Conservation (phyloP, 1,140 invertebrate species). For the Trachymyrmex septentrionalis region DNA sequence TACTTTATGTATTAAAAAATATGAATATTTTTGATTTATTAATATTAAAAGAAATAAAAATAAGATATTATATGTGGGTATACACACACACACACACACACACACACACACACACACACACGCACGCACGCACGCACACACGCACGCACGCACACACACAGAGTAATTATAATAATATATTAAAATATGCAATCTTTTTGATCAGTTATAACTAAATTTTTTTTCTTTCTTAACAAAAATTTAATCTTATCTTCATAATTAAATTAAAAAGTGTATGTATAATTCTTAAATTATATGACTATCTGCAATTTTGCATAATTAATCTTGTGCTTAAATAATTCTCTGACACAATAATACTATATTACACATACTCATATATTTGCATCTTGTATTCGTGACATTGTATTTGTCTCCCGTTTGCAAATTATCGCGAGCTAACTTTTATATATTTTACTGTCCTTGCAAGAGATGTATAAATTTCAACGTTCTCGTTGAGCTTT, state of each 20-base stretch:
- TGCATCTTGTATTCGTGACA: not conserved
- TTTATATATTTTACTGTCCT: slow-evolving; percentile 8
- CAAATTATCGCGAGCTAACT: not conserved
- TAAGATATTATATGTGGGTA: too few relatives aligned
- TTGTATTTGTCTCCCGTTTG: not conserved
- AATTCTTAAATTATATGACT: not conserved
- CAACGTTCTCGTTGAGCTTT: not conserved
- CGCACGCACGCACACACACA: too few relatives aligned
- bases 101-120: too few relatives aligned
- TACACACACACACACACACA: too few relatives aligned
- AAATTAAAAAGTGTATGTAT: not conserved
- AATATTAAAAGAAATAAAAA: too few relatives aligned
- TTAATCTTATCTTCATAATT: not conserved
- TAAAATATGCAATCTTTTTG: not conserved
- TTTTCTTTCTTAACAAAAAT: not conserved
- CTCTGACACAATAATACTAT: not conserved
- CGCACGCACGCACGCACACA: too few relatives aligned
- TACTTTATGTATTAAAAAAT: not conserved
- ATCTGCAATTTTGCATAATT: slow-evolving; percentile 7
- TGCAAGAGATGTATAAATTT: slow-evolving; percentile 44
- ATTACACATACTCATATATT: not conserved
- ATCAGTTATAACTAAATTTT: not conserved
- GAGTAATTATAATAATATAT: not conserved
- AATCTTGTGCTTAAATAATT: not conserved
- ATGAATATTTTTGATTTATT: not conserved